Conservation (phyloP, 2,888 invertebrate genomes). For the Branchinecta sandiegonensis region DNA sequence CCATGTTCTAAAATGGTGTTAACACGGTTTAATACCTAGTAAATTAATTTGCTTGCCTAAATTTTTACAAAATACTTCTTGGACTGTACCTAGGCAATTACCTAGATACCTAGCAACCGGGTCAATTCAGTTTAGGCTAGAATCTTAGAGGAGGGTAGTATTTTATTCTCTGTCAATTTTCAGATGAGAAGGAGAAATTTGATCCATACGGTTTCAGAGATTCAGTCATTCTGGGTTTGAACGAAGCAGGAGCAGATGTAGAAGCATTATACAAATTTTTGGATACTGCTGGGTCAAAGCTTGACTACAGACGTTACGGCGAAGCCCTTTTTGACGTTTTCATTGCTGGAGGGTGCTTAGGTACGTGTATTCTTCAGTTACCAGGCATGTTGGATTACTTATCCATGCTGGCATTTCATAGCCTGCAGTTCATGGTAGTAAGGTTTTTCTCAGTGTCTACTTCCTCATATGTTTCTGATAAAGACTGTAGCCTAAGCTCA, state of each 20-base stretch:
- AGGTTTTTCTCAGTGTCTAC: slow-evolving; percentile 18
- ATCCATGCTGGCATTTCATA: slow-evolving; percentile 17
- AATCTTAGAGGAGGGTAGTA: no score
- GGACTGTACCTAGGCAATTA: no score
- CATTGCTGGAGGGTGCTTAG: slow-evolving; percentile 89
- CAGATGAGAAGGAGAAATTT: slow-evolving; percentile 99
- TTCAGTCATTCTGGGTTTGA: slow-evolving; percentile 84
- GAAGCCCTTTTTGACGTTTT: slow-evolving; percentile 94
- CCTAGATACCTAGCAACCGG: no score
- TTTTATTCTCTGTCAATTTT: slow-evolving; percentile 27
- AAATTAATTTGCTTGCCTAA: no score
- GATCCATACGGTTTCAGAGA: slow-evolving; percentile 97
- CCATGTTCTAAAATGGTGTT: no score
- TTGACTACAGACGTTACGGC: slow-evolving; percentile 95
- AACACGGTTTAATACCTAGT: no score
- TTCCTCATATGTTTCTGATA: not conserved
- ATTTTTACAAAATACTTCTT: no score
- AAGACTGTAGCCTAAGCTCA: no score
- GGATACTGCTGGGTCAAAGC: slow-evolving; percentile 85
- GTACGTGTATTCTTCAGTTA: slow-evolving; percentile 39
- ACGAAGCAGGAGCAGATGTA: slow-evolving; percentile 86
- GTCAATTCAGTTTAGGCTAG: no score
- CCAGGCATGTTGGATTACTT: not conserved
- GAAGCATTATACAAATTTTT: slow-evolving; percentile 90
- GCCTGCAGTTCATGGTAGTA: slow-evolving; percentile 14